Evolutionary conservation across 2,888 invertebrate species (phyloP), one percentile per base, ranked within the genome.

Genomic region (Colletes collaris): DNA sequence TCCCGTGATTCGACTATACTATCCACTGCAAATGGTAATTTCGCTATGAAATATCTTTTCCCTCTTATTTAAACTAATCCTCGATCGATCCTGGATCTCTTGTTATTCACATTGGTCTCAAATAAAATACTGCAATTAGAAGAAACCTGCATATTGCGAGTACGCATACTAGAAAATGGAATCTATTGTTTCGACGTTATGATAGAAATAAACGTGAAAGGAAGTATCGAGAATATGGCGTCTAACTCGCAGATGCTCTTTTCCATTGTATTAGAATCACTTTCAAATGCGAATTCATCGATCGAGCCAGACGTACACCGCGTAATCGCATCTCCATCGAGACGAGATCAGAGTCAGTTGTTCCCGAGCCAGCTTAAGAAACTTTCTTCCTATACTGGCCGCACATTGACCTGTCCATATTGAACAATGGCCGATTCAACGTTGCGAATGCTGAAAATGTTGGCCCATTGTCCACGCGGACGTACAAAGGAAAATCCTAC

Each of bases 381-480:
- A 82, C 63, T 72, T 76, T 76, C 71, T 65, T 27, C 52, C 67
- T 64, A 79, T 83, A 70, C 69, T 76, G 55, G 62, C 65, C 50
- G 79, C 79, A 77, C 81, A 79, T 87, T 81, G 81, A 80, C 75
- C 86, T 75, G 83, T 70, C 76, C 79, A 52, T 69, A 35, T n/a
- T 62, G 82, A 74, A 88, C 82, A 86, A 85, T 86, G 79, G 76
- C 19, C 71, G 72, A 81, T 86, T 85, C 84, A 85, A 84, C 82
- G 83, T 87, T 85, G 79, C 84, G 85, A 84, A 78, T 83, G 83
- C 83, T 84, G 86, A 83, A 87, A 82, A 85, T 84, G 82, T 81
- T 86, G 71, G 72, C 5, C 78, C 76, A 87, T 87, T 87, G 87
- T 87, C 82, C 83, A 63, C 65, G 62, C 50, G 52, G 66, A 56